Evolutionary conservation across 1,140 invertebrate genomes (phyloP).

Genomic region (Calliphora vicina): DNA sequence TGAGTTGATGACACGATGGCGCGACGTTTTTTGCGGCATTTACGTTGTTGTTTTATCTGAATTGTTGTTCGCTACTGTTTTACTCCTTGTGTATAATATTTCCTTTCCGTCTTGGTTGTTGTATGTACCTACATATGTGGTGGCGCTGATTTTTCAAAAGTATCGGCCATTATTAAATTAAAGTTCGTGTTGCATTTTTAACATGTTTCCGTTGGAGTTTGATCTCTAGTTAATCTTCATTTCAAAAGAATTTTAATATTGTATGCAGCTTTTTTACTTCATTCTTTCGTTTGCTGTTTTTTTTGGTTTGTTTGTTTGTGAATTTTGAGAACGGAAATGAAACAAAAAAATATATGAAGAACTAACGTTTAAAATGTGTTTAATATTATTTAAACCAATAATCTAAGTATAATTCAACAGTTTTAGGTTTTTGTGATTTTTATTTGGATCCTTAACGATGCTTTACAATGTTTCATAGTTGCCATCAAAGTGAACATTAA

Average conservation of each 20-base stretch:
- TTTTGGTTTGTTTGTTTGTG: no score
- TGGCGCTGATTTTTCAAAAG: slow-evolving; percentile 32
- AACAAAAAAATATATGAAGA: no score
- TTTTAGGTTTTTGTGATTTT: no score
- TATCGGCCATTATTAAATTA: slow-evolving; percentile 34
- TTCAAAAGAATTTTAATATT: slow-evolving; percentile 7
- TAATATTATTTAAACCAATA: no score
- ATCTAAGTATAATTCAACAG: no score
- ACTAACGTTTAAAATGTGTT: no score
- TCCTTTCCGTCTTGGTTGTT: neutral
- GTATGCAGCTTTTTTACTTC: neutral
- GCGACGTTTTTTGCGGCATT: slow-evolving; percentile 33
- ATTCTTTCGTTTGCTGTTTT: neutral
- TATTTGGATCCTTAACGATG: no score
- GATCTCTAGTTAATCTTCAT: neutral
- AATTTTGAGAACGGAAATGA: slow-evolving; percentile 1
- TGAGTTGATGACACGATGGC: slow-evolving; percentile 40
- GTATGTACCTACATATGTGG: neutral
- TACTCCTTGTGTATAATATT: slow-evolving; percentile 3
- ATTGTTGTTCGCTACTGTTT: slow-evolving; percentile 28
- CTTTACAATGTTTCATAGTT: no score
- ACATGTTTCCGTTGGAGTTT: neutral
- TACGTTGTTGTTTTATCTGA: slow-evolving; percentile 16
- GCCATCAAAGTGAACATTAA: no score
- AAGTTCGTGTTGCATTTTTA: slow-evolving; percentile 35